Percentiles rank a stretch among this genome's conserved stretches.
Evolutionary conservation across 1,140 invertebrate species (phyloP).

Genomic region (Mactra quadrangularis): DNA sequence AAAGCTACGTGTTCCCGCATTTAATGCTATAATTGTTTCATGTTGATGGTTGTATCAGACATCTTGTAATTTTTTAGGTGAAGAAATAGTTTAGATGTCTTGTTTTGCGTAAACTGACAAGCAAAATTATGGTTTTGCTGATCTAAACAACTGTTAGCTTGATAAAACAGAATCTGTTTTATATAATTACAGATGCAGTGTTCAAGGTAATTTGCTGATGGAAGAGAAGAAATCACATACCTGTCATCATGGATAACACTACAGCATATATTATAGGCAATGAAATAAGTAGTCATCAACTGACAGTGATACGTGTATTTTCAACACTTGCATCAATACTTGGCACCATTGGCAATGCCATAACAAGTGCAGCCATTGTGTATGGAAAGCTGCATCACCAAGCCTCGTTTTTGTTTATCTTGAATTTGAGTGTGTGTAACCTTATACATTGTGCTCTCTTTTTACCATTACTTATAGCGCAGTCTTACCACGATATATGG

Average conservation of each 20-base stretch:
- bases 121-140: no score
- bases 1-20: no score
- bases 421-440: constrained; percentile 51
- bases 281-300: constrained; percentile 17
- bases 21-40: no score
- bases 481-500: constrained; percentile 44
- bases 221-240: no score
- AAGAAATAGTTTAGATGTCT: no score
- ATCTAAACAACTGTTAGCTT: no score
- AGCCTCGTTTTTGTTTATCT: constrained; percentile 30
- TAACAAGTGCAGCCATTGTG: constrained; percentile 37
- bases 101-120: no score
- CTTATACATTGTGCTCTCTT: constrained; percentile 51
- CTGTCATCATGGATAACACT: constrained; percentile 10
- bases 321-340: constrained; percentile 34
- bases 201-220: no score
- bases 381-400: constrained; percentile 23
- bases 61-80: no score
- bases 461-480: constrained; percentile 17
- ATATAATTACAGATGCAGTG: no score
- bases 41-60: no score
- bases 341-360: constrained; percentile 34
- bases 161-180: no score
- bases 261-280: neutral
- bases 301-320: constrained; percentile 27